Conservation (phyloP, 2,113 vertebrate genomes). For the Kryptolebias marmoratus region DNA sequence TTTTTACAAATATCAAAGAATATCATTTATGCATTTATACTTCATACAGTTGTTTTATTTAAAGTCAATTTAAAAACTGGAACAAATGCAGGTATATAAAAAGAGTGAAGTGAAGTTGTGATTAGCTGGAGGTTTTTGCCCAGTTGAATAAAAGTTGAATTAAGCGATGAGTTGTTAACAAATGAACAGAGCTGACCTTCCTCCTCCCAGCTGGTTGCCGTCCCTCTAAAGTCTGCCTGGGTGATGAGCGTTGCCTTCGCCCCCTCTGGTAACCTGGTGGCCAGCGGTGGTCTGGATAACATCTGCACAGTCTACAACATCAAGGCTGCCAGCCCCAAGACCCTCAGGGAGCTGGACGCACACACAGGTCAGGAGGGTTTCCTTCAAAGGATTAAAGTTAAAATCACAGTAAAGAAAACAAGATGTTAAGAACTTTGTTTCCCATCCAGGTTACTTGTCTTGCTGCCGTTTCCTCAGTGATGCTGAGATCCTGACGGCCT, state of each 20-base stretch:
- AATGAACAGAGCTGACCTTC: not conserved
- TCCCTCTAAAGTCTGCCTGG: conserved; percentile 84
- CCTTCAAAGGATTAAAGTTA: not conserved
- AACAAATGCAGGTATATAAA: no score
- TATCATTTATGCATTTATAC: no score
- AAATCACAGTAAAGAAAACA: no score
- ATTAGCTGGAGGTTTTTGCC: not conserved
- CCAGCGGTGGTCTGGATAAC: conserved; percentile 83
- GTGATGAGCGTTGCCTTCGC: conserved; percentile 84
- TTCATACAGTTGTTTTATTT: no score
- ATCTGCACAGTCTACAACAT: conserved; percentile 82
- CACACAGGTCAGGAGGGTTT: conserved; percentile 72
- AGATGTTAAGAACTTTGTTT: not conserved
- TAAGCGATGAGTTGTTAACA: not conserved
- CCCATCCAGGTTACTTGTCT: conserved; percentile 77
- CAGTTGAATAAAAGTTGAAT: not conserved
- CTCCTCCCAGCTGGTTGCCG: conserved; percentile 71
- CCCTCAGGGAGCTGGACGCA: conserved; percentile 80
- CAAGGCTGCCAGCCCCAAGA: conserved; percentile 77
- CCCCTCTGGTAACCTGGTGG: conserved; percentile 82
- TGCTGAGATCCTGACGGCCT: conserved; percentile 79
- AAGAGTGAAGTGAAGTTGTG: not conserved
- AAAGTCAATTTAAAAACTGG: no score
- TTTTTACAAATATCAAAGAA: no score
- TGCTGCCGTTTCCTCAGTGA: conserved; percentile 83